Percentiles rank a stretch among this genome's conserved stretches.
Evolutionary conservation across 2,797 vertebrate species (phyloP).

Genomic region (Acanthis flammea): DNA sequence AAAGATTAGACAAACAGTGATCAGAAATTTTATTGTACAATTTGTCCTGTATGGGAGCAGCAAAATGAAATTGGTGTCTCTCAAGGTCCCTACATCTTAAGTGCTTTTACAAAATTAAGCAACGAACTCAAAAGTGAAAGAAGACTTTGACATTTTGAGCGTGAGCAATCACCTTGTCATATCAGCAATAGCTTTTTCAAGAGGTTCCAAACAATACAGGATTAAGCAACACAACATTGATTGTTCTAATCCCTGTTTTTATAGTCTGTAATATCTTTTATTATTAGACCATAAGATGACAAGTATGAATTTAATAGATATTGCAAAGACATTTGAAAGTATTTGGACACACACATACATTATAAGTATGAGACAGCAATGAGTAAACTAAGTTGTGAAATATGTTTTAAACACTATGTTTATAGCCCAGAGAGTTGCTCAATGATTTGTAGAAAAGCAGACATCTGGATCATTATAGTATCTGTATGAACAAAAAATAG

Average conservation of each 20-base stretch:
- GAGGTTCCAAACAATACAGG: not conserved
- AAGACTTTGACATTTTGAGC: not conserved
- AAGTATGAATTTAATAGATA: not conserved
- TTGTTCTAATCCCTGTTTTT: not conserved
- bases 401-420: slow-evolving; percentile 15
- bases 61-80: not conserved
- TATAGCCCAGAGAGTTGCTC: not conserved
- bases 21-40: not conserved
- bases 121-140: not conserved
- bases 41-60: not conserved
- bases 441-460: slow-evolving; percentile 15
- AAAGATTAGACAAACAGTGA: not conserved
- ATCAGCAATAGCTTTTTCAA: not conserved
- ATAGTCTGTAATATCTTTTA: not conserved
- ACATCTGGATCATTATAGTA: slow-evolving; percentile 47
- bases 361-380: not conserved
- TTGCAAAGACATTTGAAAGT: not conserved
- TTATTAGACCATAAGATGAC: not conserved
- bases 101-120: not conserved
- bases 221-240: not conserved
- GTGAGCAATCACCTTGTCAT: not conserved
- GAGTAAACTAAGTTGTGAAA: slow-evolving; percentile 7
- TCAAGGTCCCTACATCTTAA: not conserved
- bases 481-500: slow-evolving; percentile 19
- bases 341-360: not conserved